A percentile compares a stretch with the other conserved stretches of the same genome.
Conservation (phyloP, 2,888 invertebrate genomes). For the Caenorhabditis imperialis region DNA sequence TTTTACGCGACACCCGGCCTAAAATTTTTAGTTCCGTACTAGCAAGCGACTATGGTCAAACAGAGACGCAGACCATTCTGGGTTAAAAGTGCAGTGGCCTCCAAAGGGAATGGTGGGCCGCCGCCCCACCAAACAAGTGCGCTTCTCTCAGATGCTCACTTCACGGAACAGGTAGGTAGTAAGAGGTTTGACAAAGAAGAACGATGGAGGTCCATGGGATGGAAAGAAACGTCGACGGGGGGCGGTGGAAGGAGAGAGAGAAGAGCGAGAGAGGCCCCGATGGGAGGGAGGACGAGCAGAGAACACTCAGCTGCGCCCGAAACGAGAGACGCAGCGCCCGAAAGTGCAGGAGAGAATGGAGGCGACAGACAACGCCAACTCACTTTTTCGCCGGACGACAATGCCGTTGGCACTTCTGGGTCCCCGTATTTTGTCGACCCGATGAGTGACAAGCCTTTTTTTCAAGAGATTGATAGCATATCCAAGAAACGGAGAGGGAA, state of each 20-base stretch:
- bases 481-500: slow-evolving; percentile 1
- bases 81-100: slow-evolving; percentile 22
- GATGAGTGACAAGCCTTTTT: slow-evolving; percentile 34
- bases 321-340: slow-evolving; percentile 41
- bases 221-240: slow-evolving; percentile 37
- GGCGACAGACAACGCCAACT: slow-evolving; percentile 29
- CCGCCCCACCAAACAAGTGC: slow-evolving; percentile 9
- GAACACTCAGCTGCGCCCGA: slow-evolving; percentile 35
- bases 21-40: slow-evolving; percentile 23
- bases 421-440: slow-evolving; percentile 24
- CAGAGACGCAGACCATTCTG: slow-evolving; percentile 1
- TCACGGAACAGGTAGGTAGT: slow-evolving; percentile 56
- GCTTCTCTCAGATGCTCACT: slow-evolving; percentile 27
- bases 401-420: slow-evolving; percentile 24
- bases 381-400: slow-evolving; percentile 12
- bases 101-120: slow-evolving; percentile 21
- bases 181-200: slow-evolving; percentile 52
- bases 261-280: background rate
- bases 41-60: slow-evolving; percentile 18
- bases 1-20: slow-evolving; percentile 12
- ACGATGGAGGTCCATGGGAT: slow-evolving; percentile 40
- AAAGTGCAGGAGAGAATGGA: slow-evolving; percentile 25
- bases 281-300: slow-evolving; percentile 27
- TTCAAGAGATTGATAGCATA: slow-evolving; percentile 27
- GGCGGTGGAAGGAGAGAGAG: slow-evolving; percentile 17